These are phyloP conservation scores for Seriola aureovittata DNA, from an alignment of 2,113 vertebrate species.

Conservation along the genomic window DNA sequence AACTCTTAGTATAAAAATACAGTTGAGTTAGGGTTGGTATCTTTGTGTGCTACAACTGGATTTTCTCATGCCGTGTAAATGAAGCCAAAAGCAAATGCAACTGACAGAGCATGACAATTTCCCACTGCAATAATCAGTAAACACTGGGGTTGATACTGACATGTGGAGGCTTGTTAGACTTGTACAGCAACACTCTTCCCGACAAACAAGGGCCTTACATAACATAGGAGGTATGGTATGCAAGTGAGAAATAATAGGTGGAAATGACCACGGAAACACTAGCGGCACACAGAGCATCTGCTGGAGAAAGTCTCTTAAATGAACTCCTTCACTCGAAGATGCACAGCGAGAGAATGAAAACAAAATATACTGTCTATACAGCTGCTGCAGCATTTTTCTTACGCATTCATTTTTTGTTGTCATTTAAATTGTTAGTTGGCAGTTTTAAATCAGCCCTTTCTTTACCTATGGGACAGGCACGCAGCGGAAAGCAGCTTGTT, in stretches of 20 bases:
- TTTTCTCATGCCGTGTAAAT: slow-evolving; percentile 44
- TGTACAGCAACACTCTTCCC: slow-evolving; percentile 6
- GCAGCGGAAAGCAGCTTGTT: not conserved
- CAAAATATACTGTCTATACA: not conserved
- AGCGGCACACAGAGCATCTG: not conserved
- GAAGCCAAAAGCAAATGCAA: slow-evolving; percentile 33
- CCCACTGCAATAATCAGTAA: slow-evolving; percentile 41
- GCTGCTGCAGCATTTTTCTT: not conserved
- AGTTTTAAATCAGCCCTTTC: not conserved
- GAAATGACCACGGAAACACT: slow-evolving; percentile 2
- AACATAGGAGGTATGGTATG: slow-evolving; percentile 4
- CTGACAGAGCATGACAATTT: slow-evolving; percentile 37
- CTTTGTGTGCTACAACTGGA: slow-evolving; percentile 1
- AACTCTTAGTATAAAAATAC: slow-evolving; percentile 1
- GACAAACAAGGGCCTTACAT: slow-evolving; percentile 9
- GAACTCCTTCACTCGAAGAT: not conserved
- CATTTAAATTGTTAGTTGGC: no score
- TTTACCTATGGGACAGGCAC: not conserved
- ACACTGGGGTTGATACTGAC: slow-evolving; percentile 40
- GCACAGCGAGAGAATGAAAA: not conserved
- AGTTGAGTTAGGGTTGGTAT: not conserved
- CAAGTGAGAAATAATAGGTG: slow-evolving; percentile 20
- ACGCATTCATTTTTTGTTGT: no score
- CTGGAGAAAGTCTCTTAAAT: not conserved
- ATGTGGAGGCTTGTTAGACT: slow-evolving; percentile 42